Evolutionary conservation across 2,113 vertebrate species (phyloP).

Genomic region (Lontra canadensis): DNA sequence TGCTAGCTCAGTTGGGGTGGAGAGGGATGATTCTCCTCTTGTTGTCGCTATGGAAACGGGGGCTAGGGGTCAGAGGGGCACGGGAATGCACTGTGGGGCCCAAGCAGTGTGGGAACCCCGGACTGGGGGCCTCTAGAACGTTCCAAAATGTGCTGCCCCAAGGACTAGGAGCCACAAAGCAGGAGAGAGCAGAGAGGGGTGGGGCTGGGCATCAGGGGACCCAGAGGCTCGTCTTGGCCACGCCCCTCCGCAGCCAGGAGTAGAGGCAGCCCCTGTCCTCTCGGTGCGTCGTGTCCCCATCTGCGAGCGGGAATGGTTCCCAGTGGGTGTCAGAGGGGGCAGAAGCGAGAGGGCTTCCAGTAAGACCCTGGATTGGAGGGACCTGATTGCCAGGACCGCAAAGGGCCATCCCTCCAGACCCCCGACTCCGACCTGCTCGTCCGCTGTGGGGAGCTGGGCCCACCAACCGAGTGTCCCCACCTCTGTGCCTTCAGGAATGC

Average conservation of each 20-base stretch:
- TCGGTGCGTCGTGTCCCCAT: neutral
- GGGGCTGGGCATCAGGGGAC: neutral
- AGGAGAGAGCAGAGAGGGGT: neutral
- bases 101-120: slow-evolving; percentile 50
- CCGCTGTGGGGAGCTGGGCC: neutral
- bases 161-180: neutral
- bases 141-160: neutral
- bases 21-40: neutral
- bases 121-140: neutral
- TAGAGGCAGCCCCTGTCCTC: neutral
- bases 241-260: neutral
- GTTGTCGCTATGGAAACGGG: slow-evolving; percentile 23
- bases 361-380: neutral
- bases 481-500: rapidly evolving
- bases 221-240: neutral
- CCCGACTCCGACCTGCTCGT: rapidly evolving
- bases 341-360: neutral
- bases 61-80: slow-evolving; percentile 7
- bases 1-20: rapidly evolving
- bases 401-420: rapidly evolving
- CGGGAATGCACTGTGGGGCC: neutral
- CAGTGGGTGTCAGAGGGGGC: no score
- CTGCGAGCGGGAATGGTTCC: neutral
- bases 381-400: rapidly evolving
- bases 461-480: rapidly evolving